phyloP scores from a whole-genome alignment of 37 sponge, comb jelly and placozoan species.

The Theonella swinhoei region DNA sequence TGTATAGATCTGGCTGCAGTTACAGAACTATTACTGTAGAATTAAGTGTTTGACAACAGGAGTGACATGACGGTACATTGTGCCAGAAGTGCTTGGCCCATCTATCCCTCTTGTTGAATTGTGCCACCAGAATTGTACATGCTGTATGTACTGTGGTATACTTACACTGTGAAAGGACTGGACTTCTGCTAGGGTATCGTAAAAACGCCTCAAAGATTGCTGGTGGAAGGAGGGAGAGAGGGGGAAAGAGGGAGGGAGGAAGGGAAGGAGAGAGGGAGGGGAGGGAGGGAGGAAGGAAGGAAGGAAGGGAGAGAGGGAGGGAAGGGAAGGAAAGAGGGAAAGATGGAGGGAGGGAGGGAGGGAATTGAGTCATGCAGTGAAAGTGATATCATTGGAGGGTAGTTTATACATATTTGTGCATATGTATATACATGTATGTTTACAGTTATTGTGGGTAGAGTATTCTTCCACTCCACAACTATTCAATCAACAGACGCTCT shows the following conservation, averaged over 20 bases:
- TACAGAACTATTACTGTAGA: too few species aligned
- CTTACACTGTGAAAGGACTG: constrained; percentile 64
- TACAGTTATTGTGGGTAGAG: background rate
- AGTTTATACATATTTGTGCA: background rate
- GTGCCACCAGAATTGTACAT: too few species aligned
- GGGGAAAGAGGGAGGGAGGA: background rate
- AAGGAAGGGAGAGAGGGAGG: background rate
- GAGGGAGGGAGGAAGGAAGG: background rate
- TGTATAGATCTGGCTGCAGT: too few species aligned
- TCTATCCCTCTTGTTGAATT: too few species aligned
- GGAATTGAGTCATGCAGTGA: background rate
- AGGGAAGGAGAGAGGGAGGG: background rate
- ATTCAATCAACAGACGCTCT: too few species aligned
- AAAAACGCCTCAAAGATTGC: constrained; percentile 34
- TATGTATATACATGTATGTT: background rate
- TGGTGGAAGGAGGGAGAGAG: background rate
- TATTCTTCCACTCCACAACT: too few species aligned
- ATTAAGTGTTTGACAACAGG: too few species aligned
- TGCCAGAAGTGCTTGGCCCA: too few species aligned
- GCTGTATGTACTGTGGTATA: too few species aligned
- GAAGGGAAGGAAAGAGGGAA: background rate
- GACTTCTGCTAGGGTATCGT: constrained; percentile 37
- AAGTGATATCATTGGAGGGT: background rate
- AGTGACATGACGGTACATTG: too few species aligned
- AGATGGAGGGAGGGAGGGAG: background rate